Evolutionary conservation across 1,140 invertebrate species (phyloP).

Genomic region (Hypothenemus hampei): DNA sequence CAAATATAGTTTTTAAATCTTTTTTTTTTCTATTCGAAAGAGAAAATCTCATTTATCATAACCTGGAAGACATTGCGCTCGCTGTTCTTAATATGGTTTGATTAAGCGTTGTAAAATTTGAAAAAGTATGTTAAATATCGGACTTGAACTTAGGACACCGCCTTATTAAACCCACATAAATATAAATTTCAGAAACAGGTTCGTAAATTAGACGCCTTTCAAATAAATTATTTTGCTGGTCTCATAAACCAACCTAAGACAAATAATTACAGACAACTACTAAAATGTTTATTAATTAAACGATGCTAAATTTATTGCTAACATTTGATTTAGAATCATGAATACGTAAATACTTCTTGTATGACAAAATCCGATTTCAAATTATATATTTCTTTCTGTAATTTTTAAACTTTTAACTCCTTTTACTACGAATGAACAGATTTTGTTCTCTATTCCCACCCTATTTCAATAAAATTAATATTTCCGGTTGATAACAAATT

Average conservation of each 20-base stretch:
- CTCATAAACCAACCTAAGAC: conserved; percentile 6
- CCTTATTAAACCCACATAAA: background rate
- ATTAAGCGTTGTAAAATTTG: background rate
- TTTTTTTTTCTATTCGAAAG: background rate
- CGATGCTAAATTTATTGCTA: conserved; percentile 7
- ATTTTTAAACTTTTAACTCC: too few relatives aligned
- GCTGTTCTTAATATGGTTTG: background rate
- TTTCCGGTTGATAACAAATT: too few relatives aligned
- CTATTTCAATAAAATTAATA: too few relatives aligned
- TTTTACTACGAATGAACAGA: too few relatives aligned
- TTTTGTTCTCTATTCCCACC: too few relatives aligned
- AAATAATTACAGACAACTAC: conserved; percentile 4
- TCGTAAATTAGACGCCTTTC: conserved; percentile 1
- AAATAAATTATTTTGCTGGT: conserved; percentile 1
- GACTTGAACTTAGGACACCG: background rate
- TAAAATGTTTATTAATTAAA: conserved; percentile 10
- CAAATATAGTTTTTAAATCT: too few relatives aligned
- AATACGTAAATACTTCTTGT: too few relatives aligned
- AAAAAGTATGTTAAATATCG: background rate
- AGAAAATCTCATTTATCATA: background rate
- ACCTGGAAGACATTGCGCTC: background rate
- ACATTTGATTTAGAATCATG: too few relatives aligned
- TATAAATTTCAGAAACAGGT: conserved; percentile 3
- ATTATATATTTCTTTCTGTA: too few relatives aligned
- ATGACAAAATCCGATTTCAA: too few relatives aligned